Conservation (phyloP, 2,113 vertebrate species). For the Epinephelus fuscoguttatus region DNA sequence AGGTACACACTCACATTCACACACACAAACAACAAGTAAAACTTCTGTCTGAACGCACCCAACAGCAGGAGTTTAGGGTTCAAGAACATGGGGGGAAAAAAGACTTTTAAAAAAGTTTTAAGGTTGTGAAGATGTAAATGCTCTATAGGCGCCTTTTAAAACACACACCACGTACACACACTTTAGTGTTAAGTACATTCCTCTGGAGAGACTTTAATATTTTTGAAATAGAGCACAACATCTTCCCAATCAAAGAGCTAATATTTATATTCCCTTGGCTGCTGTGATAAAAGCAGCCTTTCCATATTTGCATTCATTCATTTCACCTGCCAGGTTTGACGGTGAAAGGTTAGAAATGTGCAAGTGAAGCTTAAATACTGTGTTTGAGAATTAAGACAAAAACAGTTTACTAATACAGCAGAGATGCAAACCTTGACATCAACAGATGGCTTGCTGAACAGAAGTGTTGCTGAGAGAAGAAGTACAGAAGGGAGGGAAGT, state of each 20-base stretch:
- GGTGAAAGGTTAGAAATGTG: neutral
- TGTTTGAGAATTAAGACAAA: neutral
- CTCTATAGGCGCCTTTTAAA: neutral
- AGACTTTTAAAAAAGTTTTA: neutral
- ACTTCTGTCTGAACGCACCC: neutral
- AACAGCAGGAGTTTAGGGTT: neutral
- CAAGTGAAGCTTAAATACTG: constrained; percentile 10
- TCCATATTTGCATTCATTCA: neutral
- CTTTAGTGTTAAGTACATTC: neutral
- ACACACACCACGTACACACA: neutral
- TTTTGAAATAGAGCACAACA: neutral
- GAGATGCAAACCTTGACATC: constrained; percentile 1
- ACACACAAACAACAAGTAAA: constrained; percentile 1
- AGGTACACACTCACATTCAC: neutral
- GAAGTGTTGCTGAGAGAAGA: neutral
- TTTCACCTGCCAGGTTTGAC: constrained; percentile 8
- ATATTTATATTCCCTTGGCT: neutral
- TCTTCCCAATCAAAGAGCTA: neutral
- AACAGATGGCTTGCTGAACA: constrained; percentile 41
- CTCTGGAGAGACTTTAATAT: constrained; percentile 3
- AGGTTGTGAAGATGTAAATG: constrained; percentile 1
- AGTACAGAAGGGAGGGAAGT: constrained; percentile 6
- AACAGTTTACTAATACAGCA: neutral
- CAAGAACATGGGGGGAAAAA: neutral
- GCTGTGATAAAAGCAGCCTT: constrained; percentile 18